A percentile compares a stretch with the other conserved stretches of the same genome.
Conservation (phyloP, 1,140 invertebrate genomes). For the Drosophila bocki region DNA sequence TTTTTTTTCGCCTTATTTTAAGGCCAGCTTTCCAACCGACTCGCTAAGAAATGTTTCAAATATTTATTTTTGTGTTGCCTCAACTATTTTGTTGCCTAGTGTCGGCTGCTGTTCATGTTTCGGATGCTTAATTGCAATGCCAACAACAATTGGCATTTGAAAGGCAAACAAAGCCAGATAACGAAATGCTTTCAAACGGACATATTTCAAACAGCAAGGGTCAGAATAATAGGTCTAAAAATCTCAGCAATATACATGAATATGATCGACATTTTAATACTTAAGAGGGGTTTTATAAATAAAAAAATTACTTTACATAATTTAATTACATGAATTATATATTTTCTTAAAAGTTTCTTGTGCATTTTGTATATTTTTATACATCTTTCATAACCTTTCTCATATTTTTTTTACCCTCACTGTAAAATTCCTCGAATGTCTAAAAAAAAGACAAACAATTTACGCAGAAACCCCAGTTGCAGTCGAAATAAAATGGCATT, state of each 20-base stretch:
- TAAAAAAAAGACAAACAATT: conserved; percentile 16
- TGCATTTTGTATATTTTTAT: neutral
- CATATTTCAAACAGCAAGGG: neutral
- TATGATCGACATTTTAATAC: neutral
- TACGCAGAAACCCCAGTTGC: conserved; percentile 42
- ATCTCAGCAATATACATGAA: neutral
- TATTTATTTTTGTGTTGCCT: conserved; percentile 21
- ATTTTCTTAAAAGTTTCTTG: neutral
- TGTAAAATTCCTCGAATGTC: neutral
- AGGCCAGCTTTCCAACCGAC: conserved; percentile 6
- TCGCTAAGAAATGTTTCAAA: conserved; percentile 12
- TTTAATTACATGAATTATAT: neutral
- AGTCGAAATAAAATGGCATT: conserved; percentile 59
- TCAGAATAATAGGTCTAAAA: neutral
- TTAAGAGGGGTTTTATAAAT: neutral
- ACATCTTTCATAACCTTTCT: neutral
- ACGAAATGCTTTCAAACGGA: conserved; percentile 24
- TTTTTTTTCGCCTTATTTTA: conserved; percentile 21
- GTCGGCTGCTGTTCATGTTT: conserved; percentile 21
- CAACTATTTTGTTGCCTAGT: conserved; percentile 34
- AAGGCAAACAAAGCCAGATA: conserved; percentile 46
- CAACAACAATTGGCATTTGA: conserved; percentile 72
- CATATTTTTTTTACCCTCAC: neutral
- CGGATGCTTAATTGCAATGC: conserved; percentile 52
- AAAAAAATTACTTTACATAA: too few relatives aligned